phyloP scores from a whole-genome alignment of 2,888 invertebrate species.

The Acleris laterana region DNA sequence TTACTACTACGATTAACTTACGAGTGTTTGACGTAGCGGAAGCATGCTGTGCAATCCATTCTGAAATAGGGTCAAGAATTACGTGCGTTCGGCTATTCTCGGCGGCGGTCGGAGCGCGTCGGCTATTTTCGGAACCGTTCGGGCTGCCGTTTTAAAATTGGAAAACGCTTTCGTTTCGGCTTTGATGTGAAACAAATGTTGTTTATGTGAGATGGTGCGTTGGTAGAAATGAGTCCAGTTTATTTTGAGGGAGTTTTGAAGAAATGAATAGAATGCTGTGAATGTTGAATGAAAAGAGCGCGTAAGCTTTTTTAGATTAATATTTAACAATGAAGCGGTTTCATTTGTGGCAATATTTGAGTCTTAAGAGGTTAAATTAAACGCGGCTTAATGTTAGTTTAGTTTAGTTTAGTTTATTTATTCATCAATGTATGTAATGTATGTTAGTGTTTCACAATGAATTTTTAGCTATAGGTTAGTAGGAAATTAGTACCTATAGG shows the following conservation, averaged over 20 bases:
- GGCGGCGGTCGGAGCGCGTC: slow-evolving; percentile 40
- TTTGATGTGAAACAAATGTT: slow-evolving; percentile 76
- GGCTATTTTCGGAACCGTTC: slow-evolving; percentile 57
- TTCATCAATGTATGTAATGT: too few species aligned
- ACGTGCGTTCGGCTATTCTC: slow-evolving; percentile 70
- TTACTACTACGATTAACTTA: background rate
- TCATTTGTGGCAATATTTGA: slow-evolving; percentile 9
- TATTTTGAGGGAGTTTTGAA: slow-evolving; percentile 28
- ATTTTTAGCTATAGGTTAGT: too few species aligned
- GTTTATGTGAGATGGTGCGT: slow-evolving; percentile 51
- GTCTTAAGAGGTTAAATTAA: too few species aligned
- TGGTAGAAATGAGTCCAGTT: slow-evolving; percentile 37
- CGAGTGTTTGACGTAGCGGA: slow-evolving; percentile 24
- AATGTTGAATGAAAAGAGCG: slow-evolving; percentile 19
- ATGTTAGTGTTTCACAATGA: too few species aligned
- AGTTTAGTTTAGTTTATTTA: too few species aligned
- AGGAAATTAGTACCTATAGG: too few species aligned
- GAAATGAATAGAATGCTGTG: slow-evolving; percentile 10
- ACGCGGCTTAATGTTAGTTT: background rate
- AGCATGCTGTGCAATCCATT: slow-evolving; percentile 54
- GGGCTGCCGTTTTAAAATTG: slow-evolving; percentile 66
- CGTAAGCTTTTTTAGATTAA: slow-evolving; percentile 1
- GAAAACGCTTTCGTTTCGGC: slow-evolving; percentile 59
- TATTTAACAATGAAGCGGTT: slow-evolving; percentile 10
- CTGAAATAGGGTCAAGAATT: slow-evolving; percentile 81